phyloP scores from a whole-genome alignment of 2,113 vertebrate genomes.

The Lanius collurio region DNA sequence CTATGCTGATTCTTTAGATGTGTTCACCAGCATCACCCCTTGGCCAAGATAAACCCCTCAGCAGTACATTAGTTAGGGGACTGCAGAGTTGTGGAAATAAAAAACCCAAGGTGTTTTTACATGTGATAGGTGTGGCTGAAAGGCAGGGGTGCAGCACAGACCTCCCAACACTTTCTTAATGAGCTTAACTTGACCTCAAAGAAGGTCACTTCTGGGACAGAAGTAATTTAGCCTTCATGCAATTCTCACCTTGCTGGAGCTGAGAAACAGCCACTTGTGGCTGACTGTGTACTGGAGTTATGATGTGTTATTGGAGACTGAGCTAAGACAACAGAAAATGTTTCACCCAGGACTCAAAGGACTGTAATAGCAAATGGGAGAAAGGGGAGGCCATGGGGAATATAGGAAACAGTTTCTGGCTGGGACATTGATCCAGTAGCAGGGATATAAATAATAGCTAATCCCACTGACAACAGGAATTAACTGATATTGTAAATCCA shows the following conservation, averaged over 20 bases:
- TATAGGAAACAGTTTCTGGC: not conserved
- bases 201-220: not conserved
- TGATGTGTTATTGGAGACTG: not conserved
- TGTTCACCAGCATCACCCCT: not conserved
- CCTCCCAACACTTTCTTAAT: not conserved
- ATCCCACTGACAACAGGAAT: not conserved
- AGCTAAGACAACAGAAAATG: not conserved
- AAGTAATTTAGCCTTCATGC: not conserved
- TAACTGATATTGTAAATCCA: not conserved
- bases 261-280: conserved; percentile 9
- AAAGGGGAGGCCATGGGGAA: not conserved
- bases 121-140: not conserved
- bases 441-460: not conserved
- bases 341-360: not conserved
- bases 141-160: not conserved
- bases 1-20: accelerated
- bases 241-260: not conserved
- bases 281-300: not conserved
- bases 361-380: not conserved
- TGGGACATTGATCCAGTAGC: not conserved
- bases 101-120: not conserved
- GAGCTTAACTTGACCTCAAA: conserved; percentile 13
- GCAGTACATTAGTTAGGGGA: not conserved
- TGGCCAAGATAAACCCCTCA: not conserved
- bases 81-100: not conserved